These are phyloP conservation scores for Mirza zaza DNA, from an alignment of 2,113 vertebrate genomes.

Conservation along the genomic window DNA sequence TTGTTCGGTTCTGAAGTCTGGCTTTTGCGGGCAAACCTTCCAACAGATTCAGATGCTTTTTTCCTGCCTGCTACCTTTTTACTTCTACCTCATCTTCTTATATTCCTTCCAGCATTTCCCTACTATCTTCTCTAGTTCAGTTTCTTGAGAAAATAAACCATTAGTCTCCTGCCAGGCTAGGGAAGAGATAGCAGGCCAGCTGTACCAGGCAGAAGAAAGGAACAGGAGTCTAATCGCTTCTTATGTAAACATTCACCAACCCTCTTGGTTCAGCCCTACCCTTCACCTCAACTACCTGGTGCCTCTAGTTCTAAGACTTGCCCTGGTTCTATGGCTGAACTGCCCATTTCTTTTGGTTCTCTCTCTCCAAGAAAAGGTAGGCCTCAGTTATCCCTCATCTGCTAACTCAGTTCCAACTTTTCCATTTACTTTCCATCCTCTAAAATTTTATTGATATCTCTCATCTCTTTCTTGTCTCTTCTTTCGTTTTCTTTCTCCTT, in stretches of 20 bases:
- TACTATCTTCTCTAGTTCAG: neutral
- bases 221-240: neutral
- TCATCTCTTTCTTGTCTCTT: neutral
- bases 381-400: neutral
- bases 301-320: neutral
- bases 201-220: too few species aligned
- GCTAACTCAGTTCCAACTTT: neutral
- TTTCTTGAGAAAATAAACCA: neutral
- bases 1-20: neutral
- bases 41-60: neutral
- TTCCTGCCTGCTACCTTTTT: neutral
- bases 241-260: neutral
- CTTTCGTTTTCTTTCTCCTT: neutral
- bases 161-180: neutral
- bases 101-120: neutral
- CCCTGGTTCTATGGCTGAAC: neutral
- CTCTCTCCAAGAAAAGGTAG: neutral
- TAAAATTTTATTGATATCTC: neutral
- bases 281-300: neutral
- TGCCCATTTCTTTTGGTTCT: neutral
- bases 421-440: neutral
- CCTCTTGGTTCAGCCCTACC: neutral
- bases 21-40: neutral
- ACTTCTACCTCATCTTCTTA: neutral
- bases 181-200: neutral